Percentiles rank a stretch among this genome's conserved stretches.
Conservation (phyloP, 2,113 vertebrate species). For the Phylloscopus trochiloides region DNA sequence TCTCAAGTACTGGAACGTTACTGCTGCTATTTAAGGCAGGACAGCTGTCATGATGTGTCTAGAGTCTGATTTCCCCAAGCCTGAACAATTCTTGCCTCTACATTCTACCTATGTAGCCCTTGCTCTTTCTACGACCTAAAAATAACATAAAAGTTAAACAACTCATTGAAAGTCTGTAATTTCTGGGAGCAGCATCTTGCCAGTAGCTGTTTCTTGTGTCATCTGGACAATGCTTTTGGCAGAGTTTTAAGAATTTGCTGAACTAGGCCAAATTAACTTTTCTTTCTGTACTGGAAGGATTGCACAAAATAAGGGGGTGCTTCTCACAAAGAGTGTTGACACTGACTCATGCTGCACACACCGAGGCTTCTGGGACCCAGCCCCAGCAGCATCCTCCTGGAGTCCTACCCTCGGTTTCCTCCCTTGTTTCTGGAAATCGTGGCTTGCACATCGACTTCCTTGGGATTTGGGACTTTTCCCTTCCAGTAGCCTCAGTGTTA, state of each 20-base stretch:
- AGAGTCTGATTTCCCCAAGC: constrained; percentile 45
- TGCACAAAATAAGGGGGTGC: not conserved
- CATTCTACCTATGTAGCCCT: not conserved
- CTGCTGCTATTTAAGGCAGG: constrained; percentile 52
- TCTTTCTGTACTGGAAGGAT: not conserved
- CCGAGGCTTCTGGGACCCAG: not conserved
- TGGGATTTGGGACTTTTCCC: not conserved
- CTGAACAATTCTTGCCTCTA: constrained; percentile 41
- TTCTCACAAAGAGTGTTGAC: not conserved
- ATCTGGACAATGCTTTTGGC: not conserved
- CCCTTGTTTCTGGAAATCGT: not conserved
- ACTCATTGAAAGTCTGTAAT: not conserved
- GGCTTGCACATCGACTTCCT: accelerated
- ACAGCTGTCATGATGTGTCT: constrained; percentile 50
- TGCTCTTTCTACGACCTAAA: not conserved
- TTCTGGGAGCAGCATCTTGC: not conserved
- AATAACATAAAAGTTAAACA: not conserved
- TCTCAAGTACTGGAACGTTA: constrained; percentile 14
- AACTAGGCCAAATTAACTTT: not conserved
- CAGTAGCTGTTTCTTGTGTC: not conserved
- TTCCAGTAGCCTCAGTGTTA: not conserved
- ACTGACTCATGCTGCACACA: not conserved
- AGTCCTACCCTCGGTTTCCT: not conserved
- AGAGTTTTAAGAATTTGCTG: not conserved
- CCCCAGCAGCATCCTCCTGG: not conserved